Evolutionary conservation across 1,140 invertebrate species (phyloP), one percentile per base, ranked within the genome.

Genomic region (Streblospio benedicti): DNA sequence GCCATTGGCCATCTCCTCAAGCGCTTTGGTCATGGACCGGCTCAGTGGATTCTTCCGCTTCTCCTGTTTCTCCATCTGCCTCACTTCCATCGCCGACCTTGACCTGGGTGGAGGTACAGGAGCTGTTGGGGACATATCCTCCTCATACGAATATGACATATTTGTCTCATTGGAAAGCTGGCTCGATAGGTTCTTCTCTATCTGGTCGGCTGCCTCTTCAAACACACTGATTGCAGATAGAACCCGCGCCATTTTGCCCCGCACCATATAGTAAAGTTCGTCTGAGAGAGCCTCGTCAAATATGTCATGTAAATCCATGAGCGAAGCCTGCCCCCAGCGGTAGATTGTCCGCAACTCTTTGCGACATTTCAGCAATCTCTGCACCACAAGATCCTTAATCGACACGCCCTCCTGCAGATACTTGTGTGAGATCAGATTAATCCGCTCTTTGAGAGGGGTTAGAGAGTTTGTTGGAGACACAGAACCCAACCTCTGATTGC

Each of bases 231-330:
- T 28, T n/a, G n/a, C 43, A n/a, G 57, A 59, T 20, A 52, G 20
- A 16, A 59, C 25, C 20, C 57, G 50, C 27, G 44, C 16, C 18
- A 52, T 31, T 35, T 55, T 59, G 20, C 57, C 47, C 14, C 47
- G 38, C n/a, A 59, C 30, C 23, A 52, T 9, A 32, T 52, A 59
- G 20, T 27, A 53, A 27, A 59, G 20, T 59, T 59, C 57, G 18
- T 59, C 57, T 3, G 47, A 9, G 27, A 59, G 50, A 5, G 57
- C 23, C 25, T 59, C 57, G 32, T 59, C 57, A 14, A 59, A 33
- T 6, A 59, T 20, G 28, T 53, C 30, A 28, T 59, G 16, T 20
- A 59, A 28, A 20, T 59, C 57, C 3, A 14, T 23, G 45, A 59
- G 25, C n/a, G 57, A 51, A 12, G 45, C 28, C 18, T 54, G 43